A percentile compares a stretch with the other conserved stretches of the same genome.
phyloP scores from a whole-genome alignment of 1,140 invertebrate genomes.

The Centruroides sculpturatus region DNA sequence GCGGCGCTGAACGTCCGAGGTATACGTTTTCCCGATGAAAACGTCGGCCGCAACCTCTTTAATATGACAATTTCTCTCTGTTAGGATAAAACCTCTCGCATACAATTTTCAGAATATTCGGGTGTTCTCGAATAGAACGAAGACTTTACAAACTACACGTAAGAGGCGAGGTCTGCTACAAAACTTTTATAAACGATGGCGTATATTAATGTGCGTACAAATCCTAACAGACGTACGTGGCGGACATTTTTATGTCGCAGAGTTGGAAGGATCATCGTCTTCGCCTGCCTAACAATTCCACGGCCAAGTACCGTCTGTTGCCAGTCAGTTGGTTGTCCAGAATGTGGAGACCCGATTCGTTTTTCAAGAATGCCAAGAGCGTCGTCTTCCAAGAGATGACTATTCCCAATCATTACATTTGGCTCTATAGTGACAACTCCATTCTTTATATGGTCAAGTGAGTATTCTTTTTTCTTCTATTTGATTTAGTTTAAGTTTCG shows the following conservation, averaged over 20 bases:
- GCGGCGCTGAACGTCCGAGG: no score
- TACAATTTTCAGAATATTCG: no score
- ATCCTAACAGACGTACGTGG: slow-evolving; percentile 60
- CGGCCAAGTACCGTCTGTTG: slow-evolving; percentile 14
- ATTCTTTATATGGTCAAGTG: slow-evolving; percentile 23
- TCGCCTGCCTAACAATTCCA: slow-evolving; percentile 17
- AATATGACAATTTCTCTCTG: no score
- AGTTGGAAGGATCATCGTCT: slow-evolving; percentile 64
- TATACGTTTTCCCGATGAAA: no score
- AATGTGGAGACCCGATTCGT: slow-evolving; percentile 21
- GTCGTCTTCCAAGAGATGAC: slow-evolving; percentile 82
- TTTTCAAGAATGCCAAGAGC: slow-evolving; percentile 49
- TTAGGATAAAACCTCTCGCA: no score
- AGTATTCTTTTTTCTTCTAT: not conserved
- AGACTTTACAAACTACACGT: no score
- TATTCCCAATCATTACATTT: slow-evolving; percentile 60
- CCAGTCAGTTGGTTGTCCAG: slow-evolving; percentile 16
- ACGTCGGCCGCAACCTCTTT: no score
- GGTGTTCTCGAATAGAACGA: no score
- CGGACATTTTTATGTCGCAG: slow-evolving; percentile 80
- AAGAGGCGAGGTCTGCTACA: no score
- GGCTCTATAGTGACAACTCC: slow-evolving; percentile 20
- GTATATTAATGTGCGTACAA: no score
- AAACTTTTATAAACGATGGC: no score
- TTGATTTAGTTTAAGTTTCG: not conserved